A percentile compares a stretch with the other conserved stretches of the same genome.
These are phyloP conservation scores for Sebastes paucispinis DNA, from an alignment of 2,797 vertebrate genomes.

Conservation along the genomic window DNA sequence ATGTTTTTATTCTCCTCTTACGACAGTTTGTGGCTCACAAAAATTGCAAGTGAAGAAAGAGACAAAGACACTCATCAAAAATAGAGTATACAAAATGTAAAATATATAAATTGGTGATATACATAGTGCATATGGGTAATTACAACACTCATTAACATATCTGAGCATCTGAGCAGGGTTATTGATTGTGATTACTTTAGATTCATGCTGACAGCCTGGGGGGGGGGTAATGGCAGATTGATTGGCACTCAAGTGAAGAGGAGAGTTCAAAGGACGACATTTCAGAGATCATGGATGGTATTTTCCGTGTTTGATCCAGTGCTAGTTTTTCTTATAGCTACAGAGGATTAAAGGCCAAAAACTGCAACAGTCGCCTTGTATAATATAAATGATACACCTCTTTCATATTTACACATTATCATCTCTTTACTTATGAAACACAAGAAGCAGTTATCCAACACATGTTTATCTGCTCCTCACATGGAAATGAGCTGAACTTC, in stretches of 20 bases:
- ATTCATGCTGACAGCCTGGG: neutral
- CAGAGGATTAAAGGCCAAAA: conserved; percentile 1
- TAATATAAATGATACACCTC: conserved; percentile 3
- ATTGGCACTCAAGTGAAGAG: conserved; percentile 27
- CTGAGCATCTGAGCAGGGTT: neutral
- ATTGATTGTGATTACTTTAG: neutral
- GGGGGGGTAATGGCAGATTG: neutral
- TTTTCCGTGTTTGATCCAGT: conserved; percentile 6
- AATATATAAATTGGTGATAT: neutral
- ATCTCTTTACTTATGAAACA: neutral
- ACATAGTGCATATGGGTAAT: neutral
- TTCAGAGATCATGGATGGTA: neutral
- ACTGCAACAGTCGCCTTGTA: neutral
- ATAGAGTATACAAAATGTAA: neutral
- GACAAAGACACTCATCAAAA: neutral
- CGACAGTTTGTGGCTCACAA: neutral
- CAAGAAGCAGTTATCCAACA: neutral
- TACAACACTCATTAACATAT: neutral
- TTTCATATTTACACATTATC: conserved; percentile 1
- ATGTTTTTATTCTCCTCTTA: neutral
- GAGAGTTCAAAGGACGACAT: neutral
- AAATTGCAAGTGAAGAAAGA: neutral
- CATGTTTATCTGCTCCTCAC: neutral
- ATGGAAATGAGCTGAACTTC: neutral
- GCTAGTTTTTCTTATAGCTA: neutral